Evolutionary conservation across 2,888 invertebrate species (phyloP).

Genomic region (Sphaerophoria rueppellii): DNA sequence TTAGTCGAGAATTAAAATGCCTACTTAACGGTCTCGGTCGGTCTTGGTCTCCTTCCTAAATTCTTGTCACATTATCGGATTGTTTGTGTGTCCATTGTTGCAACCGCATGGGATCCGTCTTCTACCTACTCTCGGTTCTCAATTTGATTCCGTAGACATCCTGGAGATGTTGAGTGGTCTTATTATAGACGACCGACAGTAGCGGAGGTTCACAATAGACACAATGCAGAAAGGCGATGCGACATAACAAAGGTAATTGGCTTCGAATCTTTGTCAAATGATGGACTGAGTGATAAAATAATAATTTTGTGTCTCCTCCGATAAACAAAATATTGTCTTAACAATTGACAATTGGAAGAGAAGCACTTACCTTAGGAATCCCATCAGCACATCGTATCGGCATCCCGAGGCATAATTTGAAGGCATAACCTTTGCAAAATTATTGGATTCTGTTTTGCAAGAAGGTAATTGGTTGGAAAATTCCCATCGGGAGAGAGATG

Average conservation of each 20-base stretch:
- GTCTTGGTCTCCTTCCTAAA: conserved; percentile 43
- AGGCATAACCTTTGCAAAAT: conserved; percentile 9
- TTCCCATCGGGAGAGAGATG: background rate
- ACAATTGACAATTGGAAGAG: conserved; percentile 35
- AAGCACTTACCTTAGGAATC: conserved; percentile 33
- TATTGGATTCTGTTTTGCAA: background rate
- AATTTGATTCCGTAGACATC: conserved; percentile 63
- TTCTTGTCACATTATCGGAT: conserved; percentile 73
- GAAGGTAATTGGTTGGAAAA: conserved; percentile 65
- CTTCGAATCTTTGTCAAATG: conserved; percentile 29
- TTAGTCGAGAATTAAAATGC: conserved; percentile 71
- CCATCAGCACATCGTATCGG: conserved; percentile 36
- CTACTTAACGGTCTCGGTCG: conserved; percentile 55
- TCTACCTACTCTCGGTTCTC: background rate
- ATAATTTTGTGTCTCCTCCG: conserved; percentile 38
- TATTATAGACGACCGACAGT: no score
- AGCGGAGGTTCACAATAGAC: conserved; percentile 4
- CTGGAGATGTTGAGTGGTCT: conserved; percentile 61
- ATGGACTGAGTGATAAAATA: conserved; percentile 40
- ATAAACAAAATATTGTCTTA: conserved; percentile 49
- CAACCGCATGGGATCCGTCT: conserved; percentile 61
- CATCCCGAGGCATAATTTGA: conserved; percentile 51
- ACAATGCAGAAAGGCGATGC: conserved; percentile 1
- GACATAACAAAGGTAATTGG: conserved; percentile 61
- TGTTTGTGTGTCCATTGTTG: conserved; percentile 70